Evolutionary conservation across 2,113 vertebrate species (phyloP).

Genomic region (Bos javanicus): DNA sequence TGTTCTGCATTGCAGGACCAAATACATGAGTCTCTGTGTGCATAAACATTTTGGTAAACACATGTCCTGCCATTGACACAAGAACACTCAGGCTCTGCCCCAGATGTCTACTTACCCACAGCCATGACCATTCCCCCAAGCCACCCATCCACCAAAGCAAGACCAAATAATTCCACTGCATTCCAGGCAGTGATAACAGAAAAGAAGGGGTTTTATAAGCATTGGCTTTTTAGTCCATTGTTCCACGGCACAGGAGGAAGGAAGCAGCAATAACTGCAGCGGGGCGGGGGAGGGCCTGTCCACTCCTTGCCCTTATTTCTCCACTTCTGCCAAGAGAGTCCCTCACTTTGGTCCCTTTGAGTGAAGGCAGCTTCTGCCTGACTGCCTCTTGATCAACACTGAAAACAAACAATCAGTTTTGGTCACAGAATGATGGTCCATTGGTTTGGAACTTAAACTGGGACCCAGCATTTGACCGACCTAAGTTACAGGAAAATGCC

Average conservation of each 20-base stretch:
- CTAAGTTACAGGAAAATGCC: neutral
- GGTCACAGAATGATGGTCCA: neutral
- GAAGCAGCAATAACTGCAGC: neutral
- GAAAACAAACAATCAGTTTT: neutral
- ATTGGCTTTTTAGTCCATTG: neutral
- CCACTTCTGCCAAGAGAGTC: neutral
- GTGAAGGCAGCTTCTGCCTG: neutral
- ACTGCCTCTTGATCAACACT: too few species aligned
- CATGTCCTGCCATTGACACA: neutral
- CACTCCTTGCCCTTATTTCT: neutral
- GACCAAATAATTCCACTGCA: neutral
- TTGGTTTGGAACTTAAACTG: neutral
- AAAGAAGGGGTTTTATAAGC: neutral
- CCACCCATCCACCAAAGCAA: neutral
- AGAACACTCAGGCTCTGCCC: neutral
- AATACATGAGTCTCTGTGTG: neutral
- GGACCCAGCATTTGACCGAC: neutral
- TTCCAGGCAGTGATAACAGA: neutral
- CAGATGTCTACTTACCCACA: neutral
- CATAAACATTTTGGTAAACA: neutral
- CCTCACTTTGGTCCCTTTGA: neutral
- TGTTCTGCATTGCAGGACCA: neutral
- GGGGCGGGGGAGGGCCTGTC: neutral
- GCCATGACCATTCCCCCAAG: neutral
- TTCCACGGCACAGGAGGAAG: neutral